Base-by-base conservation (phyloP, 2,113 vertebrate genomes). In the Pampusana beccarii region DNA sequence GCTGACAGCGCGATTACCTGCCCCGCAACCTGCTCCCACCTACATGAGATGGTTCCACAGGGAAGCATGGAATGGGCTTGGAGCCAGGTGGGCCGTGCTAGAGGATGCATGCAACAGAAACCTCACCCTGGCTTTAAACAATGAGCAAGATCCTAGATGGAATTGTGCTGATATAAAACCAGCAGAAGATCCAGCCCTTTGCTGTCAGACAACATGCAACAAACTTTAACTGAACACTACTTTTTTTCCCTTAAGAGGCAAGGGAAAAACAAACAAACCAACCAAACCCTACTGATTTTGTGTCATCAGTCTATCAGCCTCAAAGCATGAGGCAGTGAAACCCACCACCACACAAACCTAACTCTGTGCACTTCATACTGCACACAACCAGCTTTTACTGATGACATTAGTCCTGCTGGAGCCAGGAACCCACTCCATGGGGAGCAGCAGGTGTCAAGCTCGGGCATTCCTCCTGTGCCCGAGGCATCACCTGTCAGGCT, bases 71-170 rank as follows among this genome's bases (percentile, higher is more conserved):
- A 92, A 11, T 46, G 53, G 90, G 86, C 67, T n/a, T 10, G 9
- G 40, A 73, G 80, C 86, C 96, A 89, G 78, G 84, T 10, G 44
- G 71, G 90, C 86, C 7, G 12, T 28, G 82, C 46, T 77, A 54
- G 10, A 78, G 54, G 48, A 92, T 17, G 44, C 65, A 92, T 87
- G 94, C 89, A 95, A 96, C 48, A 96, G 83, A 75, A 92, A 81
- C 89, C 89, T 81, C 95, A 91, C 91, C 93, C 95, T 85, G 48
- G 48, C 65, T 81, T 91, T 92, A 95, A 92, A 84, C 70, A 93
- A 70, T 44, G 57, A 87, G 62, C 62, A 34, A 79, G 57, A 85
- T 87, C 28, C 50, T 89, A 81, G 92, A 95, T 89, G 80, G 40
- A 79, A 92, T 20, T 40, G 46, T 28, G 54, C 77, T 91, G 95